Conservation (phyloP, 2,797 vertebrate species). For the Rhinichthys osculus region DNA sequence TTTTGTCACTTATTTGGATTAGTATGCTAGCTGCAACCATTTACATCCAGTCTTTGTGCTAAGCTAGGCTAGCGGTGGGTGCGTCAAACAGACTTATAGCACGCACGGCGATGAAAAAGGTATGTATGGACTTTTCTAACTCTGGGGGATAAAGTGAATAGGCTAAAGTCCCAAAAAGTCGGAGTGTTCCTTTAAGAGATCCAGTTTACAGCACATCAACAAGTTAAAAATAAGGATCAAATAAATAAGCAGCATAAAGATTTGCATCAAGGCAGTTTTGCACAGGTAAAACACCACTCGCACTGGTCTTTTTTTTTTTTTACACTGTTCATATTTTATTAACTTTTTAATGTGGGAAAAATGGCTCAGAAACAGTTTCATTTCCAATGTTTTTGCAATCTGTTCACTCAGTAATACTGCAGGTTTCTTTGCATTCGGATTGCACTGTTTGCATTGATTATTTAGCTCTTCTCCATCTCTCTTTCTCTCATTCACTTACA, state of each 20-base stretch:
- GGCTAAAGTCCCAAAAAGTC: no score
- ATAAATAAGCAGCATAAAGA: not conserved
- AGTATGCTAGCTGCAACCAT: no score
- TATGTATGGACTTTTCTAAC: no score
- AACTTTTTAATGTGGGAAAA: not conserved
- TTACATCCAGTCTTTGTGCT: no score
- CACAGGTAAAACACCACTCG: not conserved
- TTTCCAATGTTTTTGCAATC: not conserved
- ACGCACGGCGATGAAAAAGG: no score
- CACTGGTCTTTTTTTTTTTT: no score
- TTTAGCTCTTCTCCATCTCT: not conserved
- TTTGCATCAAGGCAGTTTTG: not conserved
- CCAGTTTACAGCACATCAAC: not conserved
- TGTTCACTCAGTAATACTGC: not conserved
- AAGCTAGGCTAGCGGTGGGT: no score
- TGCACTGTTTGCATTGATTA: constrained; percentile 34
- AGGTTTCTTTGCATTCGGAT: not conserved
- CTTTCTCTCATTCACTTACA: not conserved
- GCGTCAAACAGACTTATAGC: no score
- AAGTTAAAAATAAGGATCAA: not conserved
- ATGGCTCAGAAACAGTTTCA: not conserved
- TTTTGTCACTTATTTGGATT: no score
- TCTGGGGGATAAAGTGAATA: no score
- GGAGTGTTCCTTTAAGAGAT: no score
- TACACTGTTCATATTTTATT: not conserved